Evolutionary conservation across 2,888 invertebrate genomes (phyloP).

Genomic region (Campoplex nolae): DNA sequence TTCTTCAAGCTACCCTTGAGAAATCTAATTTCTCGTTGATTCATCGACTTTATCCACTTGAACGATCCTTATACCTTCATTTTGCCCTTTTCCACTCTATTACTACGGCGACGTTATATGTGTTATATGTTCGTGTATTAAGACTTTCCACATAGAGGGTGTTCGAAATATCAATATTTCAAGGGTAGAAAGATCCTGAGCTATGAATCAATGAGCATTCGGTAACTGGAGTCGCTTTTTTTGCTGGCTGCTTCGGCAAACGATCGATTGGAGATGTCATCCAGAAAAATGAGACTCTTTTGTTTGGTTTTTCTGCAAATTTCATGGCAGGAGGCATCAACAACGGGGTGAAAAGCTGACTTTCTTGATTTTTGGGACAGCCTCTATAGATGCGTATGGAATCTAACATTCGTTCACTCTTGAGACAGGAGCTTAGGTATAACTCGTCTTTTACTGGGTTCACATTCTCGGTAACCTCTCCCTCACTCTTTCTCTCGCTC

Average conservation of each 20-base stretch:
- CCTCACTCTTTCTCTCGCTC: neutral
- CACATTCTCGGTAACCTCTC: constrained; percentile 40
- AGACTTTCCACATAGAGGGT: constrained; percentile 7
- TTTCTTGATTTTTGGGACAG: neutral
- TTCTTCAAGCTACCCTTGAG: constrained; percentile 40
- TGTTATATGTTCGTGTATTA: constrained; percentile 1
- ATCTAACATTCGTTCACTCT: constrained; percentile 37
- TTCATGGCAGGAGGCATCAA: neutral
- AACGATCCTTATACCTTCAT: constrained; percentile 68
- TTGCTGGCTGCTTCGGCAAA: no score
- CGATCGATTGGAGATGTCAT: no score
- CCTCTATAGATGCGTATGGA: constrained; percentile 27
- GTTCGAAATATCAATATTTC: neutral
- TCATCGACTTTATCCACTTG: constrained; percentile 66
- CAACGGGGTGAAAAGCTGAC: neutral
- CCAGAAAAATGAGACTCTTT: no score
- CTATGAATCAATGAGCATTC: neutral
- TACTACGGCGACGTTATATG: constrained; percentile 12
- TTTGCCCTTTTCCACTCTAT: constrained; percentile 58
- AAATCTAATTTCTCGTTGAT: constrained; percentile 70
- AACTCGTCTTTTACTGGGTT: constrained; percentile 47
- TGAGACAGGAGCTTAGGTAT: constrained; percentile 34
- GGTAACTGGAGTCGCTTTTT: no score
- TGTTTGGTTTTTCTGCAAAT: neutral
- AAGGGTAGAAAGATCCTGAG: neutral